Base-by-base conservation (phyloP, 2,113 vertebrate genomes). In the Ceyx melanurus region DNA sequence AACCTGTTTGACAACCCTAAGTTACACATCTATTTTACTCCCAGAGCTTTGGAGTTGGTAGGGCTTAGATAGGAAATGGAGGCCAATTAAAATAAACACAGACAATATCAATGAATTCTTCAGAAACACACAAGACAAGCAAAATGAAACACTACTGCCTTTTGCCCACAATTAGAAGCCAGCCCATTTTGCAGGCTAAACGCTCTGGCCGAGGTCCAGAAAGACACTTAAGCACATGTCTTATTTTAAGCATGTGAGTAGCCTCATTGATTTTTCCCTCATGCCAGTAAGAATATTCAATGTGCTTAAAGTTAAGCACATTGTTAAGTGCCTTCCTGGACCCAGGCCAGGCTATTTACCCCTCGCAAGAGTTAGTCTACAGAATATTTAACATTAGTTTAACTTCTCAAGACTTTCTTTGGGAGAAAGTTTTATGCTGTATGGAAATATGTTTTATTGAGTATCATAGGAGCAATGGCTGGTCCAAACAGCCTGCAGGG, bases 51-150 rank as follows among this genome's bases (percentile, higher is more conserved):
- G 89, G 86, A 94, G 89, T 31, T 83, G 89, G 87, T 95, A 88
- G 87, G 87, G 85, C 57, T 86, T 83, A 86, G 89, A 95, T 94
- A 85, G 95, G 96, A 96, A 96, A 96, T 89, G 82, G 89, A 95
- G 92, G 88, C 94, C 95, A 94, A 96, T 81, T 88, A 88, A 96
- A 96, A 96, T 95, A 96, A 95, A 96, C 92, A 96, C 79, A 91
- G 93, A 89, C 82, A 77, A 45, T 95, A 94, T 92, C 95, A 95
- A 93, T 92, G 95, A 96, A 92, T 94, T 94, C 95, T 89, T 94
- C 85, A 93, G 87, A 88, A 96, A 93, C 68, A 46, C 77, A 89
- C 53, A 82, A 82, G 85, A 94, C 89, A 93, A 85, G 94, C 94
- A 94, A 93, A 96, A 94, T 91, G 94, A 93, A 96, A 94, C 95